Conservation (phyloP, 2,113 vertebrate species). For the Fukomys damarensis region DNA sequence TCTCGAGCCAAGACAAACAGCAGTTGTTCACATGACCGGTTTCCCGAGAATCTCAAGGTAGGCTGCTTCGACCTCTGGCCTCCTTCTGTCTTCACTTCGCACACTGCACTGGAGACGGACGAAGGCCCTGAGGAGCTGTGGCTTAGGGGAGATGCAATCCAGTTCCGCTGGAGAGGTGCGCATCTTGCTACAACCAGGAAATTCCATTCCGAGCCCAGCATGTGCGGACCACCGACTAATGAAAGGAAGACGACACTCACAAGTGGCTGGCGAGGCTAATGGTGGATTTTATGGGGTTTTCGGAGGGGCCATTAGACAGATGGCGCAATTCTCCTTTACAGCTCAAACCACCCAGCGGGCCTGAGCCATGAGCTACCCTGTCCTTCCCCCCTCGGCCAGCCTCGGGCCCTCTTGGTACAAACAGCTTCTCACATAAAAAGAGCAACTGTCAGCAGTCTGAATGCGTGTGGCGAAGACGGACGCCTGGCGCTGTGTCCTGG, state of each 20-base stretch:
- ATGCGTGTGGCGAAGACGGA: background rate
- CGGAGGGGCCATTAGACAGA: conserved; percentile 31
- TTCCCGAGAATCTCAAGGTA: background rate
- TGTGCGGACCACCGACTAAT: background rate
- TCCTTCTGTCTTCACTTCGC: background rate
- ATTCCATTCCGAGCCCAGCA: conserved; percentile 66
- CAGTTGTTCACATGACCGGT: background rate
- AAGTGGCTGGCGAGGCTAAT: conserved; percentile 52
- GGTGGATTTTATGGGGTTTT: conserved; percentile 19
- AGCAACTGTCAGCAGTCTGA: background rate
- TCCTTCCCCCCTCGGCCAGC: background rate
- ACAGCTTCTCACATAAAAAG: conserved; percentile 31
- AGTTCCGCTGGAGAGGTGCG: background rate
- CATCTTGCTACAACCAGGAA: background rate
- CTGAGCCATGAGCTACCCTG: background rate
- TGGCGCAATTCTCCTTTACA: background rate
- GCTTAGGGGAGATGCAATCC: background rate
- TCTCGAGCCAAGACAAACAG: conserved; percentile 73
- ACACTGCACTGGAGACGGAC: background rate
- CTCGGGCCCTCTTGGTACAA: conserved; percentile 1
- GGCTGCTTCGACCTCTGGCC: background rate
- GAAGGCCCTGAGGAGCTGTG: background rate
- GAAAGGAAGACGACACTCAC: conserved; percentile 6
- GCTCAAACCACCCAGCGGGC: conserved; percentile 8
- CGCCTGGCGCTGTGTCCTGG: background rate